Evolutionary conservation across 1,140 invertebrate species (phyloP).

Genomic region (Amyelois transitella): DNA sequence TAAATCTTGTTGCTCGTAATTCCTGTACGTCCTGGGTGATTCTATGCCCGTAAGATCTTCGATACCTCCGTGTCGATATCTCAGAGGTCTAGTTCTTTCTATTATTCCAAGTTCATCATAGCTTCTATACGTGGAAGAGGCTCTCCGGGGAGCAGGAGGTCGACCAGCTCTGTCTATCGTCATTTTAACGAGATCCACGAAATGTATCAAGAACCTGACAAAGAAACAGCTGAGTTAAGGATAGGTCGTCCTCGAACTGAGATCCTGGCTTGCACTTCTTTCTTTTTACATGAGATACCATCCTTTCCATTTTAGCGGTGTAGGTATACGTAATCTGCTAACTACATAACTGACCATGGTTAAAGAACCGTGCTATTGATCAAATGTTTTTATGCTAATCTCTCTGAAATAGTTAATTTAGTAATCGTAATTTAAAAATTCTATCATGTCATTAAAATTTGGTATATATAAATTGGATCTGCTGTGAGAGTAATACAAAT

Average conservation of each 20-base stretch:
- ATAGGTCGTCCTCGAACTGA: conserved; percentile 16
- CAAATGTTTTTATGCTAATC: too few relatives aligned
- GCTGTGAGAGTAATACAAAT: not conserved
- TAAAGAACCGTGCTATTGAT: too few relatives aligned
- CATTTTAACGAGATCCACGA: conserved; percentile 42
- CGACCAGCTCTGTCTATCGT: conserved; percentile 60
- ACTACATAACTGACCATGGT: too few relatives aligned
- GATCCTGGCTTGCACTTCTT: conserved; percentile 43
- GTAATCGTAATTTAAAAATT: too few relatives aligned
- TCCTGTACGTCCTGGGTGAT: conserved; percentile 30
- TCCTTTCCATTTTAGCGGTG: not conserved
- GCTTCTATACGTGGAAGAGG: conserved; percentile 73
- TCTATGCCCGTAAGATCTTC: conserved; percentile 59
- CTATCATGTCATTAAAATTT: too few relatives aligned
- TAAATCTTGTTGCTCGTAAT: conserved; percentile 41
- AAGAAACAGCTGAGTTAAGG: conserved; percentile 33
- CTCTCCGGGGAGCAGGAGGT: conserved; percentile 54
- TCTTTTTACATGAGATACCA: not conserved
- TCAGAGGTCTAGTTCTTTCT: conserved; percentile 46
- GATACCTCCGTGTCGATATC: conserved; percentile 51
- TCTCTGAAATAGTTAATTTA: too few relatives aligned
- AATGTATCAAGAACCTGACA: conserved; percentile 48
- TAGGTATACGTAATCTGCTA: too few relatives aligned
- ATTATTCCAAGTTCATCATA: conserved; percentile 67
- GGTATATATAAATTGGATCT: not conserved